These are phyloP conservation scores for Sturnus vulgaris DNA, from an alignment of 2,113 vertebrate species.

Conservation along the genomic window DNA sequence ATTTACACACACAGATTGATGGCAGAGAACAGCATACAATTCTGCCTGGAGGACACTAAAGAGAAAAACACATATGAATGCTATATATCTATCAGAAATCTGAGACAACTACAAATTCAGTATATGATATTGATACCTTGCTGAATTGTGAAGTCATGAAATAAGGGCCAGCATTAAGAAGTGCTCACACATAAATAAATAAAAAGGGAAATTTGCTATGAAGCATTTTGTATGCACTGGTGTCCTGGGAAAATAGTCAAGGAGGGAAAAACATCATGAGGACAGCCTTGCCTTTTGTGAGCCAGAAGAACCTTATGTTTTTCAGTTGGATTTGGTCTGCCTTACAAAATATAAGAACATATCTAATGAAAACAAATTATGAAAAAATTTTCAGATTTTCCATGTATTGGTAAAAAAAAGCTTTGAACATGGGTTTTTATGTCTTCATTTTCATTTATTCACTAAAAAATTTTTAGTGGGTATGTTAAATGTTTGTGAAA, in stretches of 20 bases:
- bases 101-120: not conserved
- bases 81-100: not conserved
- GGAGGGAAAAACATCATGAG: not conserved
- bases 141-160: not conserved
- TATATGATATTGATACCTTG: not conserved
- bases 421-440: not conserved
- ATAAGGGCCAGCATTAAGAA: not conserved
- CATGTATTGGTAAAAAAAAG: not conserved
- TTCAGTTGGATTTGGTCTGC: not conserved
- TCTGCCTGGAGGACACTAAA: not conserved
- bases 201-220: not conserved
- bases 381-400: not conserved
- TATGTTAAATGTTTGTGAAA: not conserved
- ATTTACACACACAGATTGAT: fast-evolving
- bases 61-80: not conserved
- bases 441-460: not conserved
- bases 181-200: not conserved
- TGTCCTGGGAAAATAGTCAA: not conserved
- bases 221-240: not conserved
- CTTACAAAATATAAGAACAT: not conserved
- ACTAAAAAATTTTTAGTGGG: not conserved
- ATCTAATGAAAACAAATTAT: not conserved
- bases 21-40: not conserved
- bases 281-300: not conserved
- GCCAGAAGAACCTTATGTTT: not conserved